These are phyloP conservation scores for Cynaeus angustus DNA, from an alignment of 2,888 invertebrate genomes.

Conservation along the genomic window DNA sequence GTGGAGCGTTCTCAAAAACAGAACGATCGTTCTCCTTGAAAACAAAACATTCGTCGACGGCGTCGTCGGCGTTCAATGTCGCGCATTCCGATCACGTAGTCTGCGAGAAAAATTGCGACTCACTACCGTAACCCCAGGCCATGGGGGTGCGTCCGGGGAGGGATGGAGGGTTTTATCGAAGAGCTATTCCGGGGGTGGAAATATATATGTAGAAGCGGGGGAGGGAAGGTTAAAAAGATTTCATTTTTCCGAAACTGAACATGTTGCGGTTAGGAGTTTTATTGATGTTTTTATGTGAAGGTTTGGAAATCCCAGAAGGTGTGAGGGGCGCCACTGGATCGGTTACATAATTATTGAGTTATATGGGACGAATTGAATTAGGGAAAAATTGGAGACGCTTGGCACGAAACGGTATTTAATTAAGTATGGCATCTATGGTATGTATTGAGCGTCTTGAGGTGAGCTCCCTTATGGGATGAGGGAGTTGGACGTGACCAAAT, in stretches of 20 bases:
- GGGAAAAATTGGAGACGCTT: slow-evolving; percentile 24
- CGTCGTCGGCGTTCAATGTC: slow-evolving; percentile 50
- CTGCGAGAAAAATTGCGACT: slow-evolving; percentile 72
- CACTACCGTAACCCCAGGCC: slow-evolving; percentile 68
- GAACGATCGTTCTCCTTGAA: slow-evolving; percentile 60
- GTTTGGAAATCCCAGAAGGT: slow-evolving; percentile 63
- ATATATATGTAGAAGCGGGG: slow-evolving; percentile 63
- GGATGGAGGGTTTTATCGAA: slow-evolving; percentile 65
- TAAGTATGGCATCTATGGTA: slow-evolving; percentile 44
- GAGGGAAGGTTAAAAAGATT: slow-evolving; percentile 70
- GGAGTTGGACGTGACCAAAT: slow-evolving; percentile 47
- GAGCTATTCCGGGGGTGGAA: slow-evolving; percentile 70
- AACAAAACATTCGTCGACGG: slow-evolving; percentile 66
- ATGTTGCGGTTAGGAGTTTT: slow-evolving; percentile 69
- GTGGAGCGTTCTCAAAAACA: slow-evolving; percentile 23
- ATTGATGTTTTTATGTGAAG: slow-evolving; percentile 68
- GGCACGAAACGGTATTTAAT: slow-evolving; percentile 46
- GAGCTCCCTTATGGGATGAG: slow-evolving; percentile 42
- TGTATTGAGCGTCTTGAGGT: slow-evolving; percentile 49
- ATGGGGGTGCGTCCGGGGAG: slow-evolving; percentile 53
- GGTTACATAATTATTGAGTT: slow-evolving; percentile 33
- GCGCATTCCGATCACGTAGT: slow-evolving; percentile 71
- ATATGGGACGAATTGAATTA: slow-evolving; percentile 21
- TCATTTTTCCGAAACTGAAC: slow-evolving; percentile 71
- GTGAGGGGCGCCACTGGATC: slow-evolving; percentile 42